Percentiles rank a stretch among this genome's conserved stretches.
These are phyloP conservation scores for Numenius phaeopus DNA, from an alignment of 2,797 vertebrate genomes.

Conservation along the genomic window DNA sequence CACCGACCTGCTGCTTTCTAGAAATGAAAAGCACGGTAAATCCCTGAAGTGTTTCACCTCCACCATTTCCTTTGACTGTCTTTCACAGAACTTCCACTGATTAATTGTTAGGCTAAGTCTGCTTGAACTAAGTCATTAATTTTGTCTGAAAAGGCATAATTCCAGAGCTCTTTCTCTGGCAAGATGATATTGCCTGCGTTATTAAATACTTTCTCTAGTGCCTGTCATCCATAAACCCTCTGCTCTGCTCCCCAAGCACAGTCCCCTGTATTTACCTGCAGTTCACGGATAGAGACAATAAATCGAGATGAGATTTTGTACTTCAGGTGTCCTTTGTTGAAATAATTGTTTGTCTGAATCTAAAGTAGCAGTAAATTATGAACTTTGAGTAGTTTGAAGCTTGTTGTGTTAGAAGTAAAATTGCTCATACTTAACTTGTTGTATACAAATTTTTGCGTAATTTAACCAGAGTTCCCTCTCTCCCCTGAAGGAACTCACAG, in stretches of 20 bases:
- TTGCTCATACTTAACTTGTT: neutral
- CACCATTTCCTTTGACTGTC: slow-evolving; percentile 2
- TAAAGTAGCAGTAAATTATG: neutral
- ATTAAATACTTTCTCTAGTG: slow-evolving; percentile 47
- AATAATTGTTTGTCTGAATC: neutral
- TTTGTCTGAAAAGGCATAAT: slow-evolving; percentile 58
- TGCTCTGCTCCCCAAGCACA: neutral
- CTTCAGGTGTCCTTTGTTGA: neutral
- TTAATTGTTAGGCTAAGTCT: slow-evolving; percentile 61
- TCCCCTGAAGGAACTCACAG: neutral
- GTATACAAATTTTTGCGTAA: neutral
- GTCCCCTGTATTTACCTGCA: neutral
- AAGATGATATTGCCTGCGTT: slow-evolving; percentile 55
- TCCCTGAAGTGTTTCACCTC: slow-evolving; percentile 30
- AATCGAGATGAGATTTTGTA: neutral
- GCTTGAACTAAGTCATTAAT: slow-evolving; percentile 64
- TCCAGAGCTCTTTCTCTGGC: slow-evolving; percentile 15
- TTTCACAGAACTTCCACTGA: slow-evolving; percentile 42
- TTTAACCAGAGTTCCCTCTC: neutral
- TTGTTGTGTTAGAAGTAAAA: neutral
- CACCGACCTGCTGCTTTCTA: neutral
- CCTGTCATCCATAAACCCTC: neutral
- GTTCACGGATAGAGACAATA: neutral
- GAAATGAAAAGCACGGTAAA: slow-evolving; percentile 28
- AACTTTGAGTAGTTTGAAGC: neutral